Percentiles rank a stretch among this genome's conserved stretches.
phyloP scores from a whole-genome alignment of 1,140 invertebrate genomes.

The Andricus grossulariae region DNA sequence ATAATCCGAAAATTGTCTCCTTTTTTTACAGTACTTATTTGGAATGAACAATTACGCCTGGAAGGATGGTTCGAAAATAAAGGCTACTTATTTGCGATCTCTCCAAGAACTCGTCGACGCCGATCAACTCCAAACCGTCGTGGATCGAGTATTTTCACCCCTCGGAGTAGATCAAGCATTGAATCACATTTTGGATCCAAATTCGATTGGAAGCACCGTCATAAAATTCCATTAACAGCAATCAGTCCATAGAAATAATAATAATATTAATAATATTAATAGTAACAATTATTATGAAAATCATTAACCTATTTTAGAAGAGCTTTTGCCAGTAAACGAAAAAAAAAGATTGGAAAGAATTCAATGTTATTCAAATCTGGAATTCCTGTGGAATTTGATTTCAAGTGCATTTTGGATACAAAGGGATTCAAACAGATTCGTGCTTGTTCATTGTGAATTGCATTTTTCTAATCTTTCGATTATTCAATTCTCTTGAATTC shows the following conservation, averaged over 20 bases:
- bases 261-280: neutral
- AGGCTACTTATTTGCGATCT: slow-evolving; percentile 72
- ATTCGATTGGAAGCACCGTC: slow-evolving; percentile 85
- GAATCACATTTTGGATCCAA: slow-evolving; percentile 80
- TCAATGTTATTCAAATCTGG: no score
- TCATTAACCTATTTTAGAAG: slow-evolving; percentile 27
- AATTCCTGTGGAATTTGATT: no score
- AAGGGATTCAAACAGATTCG: no score
- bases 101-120: slow-evolving; percentile 76
- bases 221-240: slow-evolving; percentile 80
- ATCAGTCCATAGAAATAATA: neutral
- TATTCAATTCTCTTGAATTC: no score
- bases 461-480: no score
- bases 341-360: neutral
- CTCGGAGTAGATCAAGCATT: slow-evolving; percentile 83
- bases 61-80: slow-evolving; percentile 75
- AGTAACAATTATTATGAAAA: neutral
- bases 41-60: slow-evolving; percentile 65
- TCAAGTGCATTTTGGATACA: no score
- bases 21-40: slow-evolving; percentile 67
- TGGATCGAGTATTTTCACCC: slow-evolving; percentile 81
- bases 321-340: slow-evolving; percentile 1
- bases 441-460: no score
- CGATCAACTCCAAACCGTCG: slow-evolving; percentile 78
- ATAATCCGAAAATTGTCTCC: slow-evolving; percentile 24